phyloP scores from a whole-genome alignment of 2,888 invertebrate genomes.

The Thera obeliscata region DNA sequence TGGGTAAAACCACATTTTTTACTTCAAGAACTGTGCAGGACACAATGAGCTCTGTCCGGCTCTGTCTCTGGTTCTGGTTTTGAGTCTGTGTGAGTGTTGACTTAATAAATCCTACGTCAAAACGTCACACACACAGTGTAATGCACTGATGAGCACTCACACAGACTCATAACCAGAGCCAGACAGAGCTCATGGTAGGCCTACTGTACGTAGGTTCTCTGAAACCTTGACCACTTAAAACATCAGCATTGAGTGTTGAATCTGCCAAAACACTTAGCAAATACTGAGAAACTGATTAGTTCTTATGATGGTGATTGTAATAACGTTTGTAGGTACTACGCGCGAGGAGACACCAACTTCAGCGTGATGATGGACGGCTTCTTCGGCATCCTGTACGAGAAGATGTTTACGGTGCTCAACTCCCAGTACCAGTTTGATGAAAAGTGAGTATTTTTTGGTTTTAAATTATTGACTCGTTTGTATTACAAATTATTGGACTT shows the following conservation, averaged over 20 bases:
- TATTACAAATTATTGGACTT: too few relatives aligned
- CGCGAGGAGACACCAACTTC: constrained; percentile 92
- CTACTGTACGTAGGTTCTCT: too few relatives aligned
- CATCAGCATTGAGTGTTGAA: background rate
- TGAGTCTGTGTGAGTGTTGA: too few relatives aligned
- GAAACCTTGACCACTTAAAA: constrained; percentile 7
- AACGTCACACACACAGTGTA: too few relatives aligned
- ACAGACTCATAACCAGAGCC: too few relatives aligned
- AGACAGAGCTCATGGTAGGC: too few relatives aligned
- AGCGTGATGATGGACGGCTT: constrained; percentile 95
- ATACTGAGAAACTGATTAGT: background rate
- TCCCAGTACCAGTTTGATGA: constrained; percentile 96
- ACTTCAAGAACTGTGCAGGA: too few relatives aligned
- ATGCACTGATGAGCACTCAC: too few relatives aligned
- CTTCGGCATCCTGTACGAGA: constrained; percentile 96
- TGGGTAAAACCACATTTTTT: too few relatives aligned
- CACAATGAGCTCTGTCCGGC: too few relatives aligned
- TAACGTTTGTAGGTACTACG: constrained; percentile 87
- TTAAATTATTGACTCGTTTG: background rate
- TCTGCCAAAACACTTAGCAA: constrained; percentile 10
- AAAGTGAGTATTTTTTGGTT: constrained; percentile 81
- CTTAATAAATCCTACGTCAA: too few relatives aligned
- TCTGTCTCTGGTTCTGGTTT: too few relatives aligned
- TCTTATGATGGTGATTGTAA: background rate
- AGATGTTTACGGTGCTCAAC: constrained; percentile 98